These are phyloP conservation scores for Actinia equina DNA, from an alignment of 64 coral and sea anemone species.

Conservation along the genomic window DNA sequence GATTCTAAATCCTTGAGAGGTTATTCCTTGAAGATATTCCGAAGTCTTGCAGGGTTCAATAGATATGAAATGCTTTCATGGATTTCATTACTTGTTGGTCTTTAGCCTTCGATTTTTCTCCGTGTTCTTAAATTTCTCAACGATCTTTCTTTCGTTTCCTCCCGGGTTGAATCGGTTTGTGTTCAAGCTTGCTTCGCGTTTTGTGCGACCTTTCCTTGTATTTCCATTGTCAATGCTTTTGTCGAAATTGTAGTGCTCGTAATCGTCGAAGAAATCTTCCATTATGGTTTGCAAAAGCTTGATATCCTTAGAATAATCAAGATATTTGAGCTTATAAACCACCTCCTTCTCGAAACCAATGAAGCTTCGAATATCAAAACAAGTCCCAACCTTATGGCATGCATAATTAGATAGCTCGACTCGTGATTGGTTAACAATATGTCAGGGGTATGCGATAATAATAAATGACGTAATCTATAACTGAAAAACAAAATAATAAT, in stretches of 20 bases:
- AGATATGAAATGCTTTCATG: not conserved
- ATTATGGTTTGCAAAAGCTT: constrained; percentile 11
- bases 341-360: not conserved
- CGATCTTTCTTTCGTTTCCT: constrained; percentile 78
- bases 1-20: not conserved
- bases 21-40: not conserved
- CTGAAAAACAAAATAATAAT: too few species aligned
- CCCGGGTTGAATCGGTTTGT: constrained; percentile 82
- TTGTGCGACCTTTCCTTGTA: constrained; percentile 63
- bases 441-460: not conserved
- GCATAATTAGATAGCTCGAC: not conserved
- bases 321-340: not conserved
- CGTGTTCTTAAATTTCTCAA: constrained; percentile 64
- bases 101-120: constrained; percentile 50
- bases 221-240: constrained; percentile 26
- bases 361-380: not conserved
- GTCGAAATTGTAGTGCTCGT: constrained; percentile 87
- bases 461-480: constrained; percentile 2
- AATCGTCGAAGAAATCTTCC: constrained; percentile 81
- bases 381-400: not conserved
- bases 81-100: not conserved
- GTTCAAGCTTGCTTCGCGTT: constrained; percentile 69
- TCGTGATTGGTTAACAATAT: not conserved
- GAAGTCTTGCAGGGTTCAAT: not conserved
- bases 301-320: not conserved